Percentiles rank a stretch among this genome's conserved stretches.
Conservation (phyloP, 2,113 vertebrate genomes). For the Diglossa brunneiventris region DNA sequence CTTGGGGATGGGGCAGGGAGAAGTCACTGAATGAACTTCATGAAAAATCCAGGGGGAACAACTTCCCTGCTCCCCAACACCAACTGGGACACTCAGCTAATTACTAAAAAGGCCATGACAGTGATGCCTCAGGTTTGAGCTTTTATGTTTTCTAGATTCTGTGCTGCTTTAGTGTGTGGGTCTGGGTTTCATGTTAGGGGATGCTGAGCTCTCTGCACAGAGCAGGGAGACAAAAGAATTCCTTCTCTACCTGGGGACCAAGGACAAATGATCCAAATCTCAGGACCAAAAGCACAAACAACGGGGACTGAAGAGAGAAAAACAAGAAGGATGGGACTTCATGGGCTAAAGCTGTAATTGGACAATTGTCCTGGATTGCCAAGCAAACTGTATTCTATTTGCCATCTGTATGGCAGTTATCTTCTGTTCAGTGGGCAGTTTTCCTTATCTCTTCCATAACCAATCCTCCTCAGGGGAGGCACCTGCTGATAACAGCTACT, state of each 20-base stretch:
- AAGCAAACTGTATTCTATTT: too few relatives aligned
- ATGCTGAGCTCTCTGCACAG: neutral
- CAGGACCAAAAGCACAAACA: neutral
- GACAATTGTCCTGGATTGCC: neutral
- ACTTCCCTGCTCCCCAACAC: neutral
- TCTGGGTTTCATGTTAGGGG: neutral
- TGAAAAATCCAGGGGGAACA: neutral
- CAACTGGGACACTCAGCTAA: fast-evolving
- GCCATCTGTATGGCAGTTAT: too few relatives aligned
- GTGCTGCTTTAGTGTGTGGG: neutral
- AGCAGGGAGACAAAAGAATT: neutral
- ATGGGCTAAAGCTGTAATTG: neutral
- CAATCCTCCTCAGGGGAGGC: too few relatives aligned
- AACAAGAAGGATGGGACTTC: neutral
- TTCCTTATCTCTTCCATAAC: too few relatives aligned
- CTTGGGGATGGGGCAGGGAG: neutral
- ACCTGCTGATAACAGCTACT: too few relatives aligned
- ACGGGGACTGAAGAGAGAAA: neutral
- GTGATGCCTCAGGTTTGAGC: neutral
- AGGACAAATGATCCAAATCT: neutral
- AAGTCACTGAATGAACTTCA: neutral
- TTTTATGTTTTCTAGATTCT: neutral
- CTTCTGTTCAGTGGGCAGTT: too few relatives aligned
- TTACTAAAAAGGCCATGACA: fast-evolving
- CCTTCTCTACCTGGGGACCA: neutral